These are phyloP conservation scores for Progne subis DNA, from an alignment of 2,113 vertebrate species.

Conservation along the genomic window DNA sequence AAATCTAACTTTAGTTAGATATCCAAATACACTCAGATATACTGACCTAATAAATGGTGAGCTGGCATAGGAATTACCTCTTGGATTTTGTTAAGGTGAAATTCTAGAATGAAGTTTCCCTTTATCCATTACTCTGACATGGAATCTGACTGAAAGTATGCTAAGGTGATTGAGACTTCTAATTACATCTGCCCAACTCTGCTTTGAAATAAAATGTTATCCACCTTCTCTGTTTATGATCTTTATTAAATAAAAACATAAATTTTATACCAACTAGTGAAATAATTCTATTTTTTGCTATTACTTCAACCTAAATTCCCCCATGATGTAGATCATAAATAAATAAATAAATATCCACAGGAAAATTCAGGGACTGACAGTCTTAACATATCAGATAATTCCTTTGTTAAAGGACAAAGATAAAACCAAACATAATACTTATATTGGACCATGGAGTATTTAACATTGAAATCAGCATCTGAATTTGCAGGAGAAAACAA, in stretches of 20 bases:
- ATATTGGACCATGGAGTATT: background rate
- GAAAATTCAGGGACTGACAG: background rate
- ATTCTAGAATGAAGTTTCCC: background rate
- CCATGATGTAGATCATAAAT: background rate
- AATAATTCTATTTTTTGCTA: background rate
- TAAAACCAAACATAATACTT: background rate
- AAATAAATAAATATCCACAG: background rate
- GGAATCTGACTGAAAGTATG: background rate
- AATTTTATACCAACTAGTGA: background rate
- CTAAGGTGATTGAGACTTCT: background rate
- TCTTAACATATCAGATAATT: background rate
- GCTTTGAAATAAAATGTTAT: background rate
- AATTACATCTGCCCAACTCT: background rate
- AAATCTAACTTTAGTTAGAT: background rate
- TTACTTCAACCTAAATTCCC: background rate
- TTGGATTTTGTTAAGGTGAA: background rate
- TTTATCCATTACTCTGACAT: background rate
- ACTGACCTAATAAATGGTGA: background rate
- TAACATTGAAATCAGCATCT: background rate
- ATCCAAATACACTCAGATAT: background rate
- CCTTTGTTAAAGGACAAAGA: background rate
- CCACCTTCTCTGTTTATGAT: background rate
- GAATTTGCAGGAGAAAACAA: background rate
- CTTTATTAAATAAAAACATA: background rate
- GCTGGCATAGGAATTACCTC: background rate